phyloP scores from a whole-genome alignment of 2,113 vertebrate species.

The Poecilia latipinna region DNA sequence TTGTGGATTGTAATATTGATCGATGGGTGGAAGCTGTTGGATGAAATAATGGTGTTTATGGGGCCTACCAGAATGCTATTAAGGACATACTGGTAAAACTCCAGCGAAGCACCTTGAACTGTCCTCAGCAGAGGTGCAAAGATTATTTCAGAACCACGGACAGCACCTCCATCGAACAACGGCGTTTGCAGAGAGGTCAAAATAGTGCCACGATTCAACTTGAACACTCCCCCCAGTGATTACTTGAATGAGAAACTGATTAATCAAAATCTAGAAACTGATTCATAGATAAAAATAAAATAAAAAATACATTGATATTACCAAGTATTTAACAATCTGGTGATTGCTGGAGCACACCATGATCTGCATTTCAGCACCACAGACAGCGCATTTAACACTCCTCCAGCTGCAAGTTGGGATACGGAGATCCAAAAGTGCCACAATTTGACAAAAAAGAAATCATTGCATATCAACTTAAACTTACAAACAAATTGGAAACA shows the following conservation, averaged over 20 bases:
- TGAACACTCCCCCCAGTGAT: not conserved
- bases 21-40: slow-evolving; percentile 67
- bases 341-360: not conserved
- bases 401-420: not conserved
- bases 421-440: not conserved
- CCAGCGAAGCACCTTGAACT: slow-evolving; percentile 59
- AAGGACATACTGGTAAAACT: slow-evolving; percentile 56
- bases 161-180: slow-evolving; percentile 28
- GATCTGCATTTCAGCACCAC: not conserved
- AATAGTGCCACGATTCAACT: not conserved
- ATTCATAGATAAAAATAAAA: not conserved
- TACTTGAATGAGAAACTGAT: not conserved
- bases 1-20: slow-evolving; percentile 78
- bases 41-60: slow-evolving; percentile 70
- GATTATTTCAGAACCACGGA: slow-evolving; percentile 62
- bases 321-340: not conserved
- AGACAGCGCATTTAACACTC: not conserved
- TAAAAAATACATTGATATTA: not conserved
- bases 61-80: slow-evolving; percentile 59
- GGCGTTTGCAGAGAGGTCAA: not conserved
- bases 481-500: not conserved
- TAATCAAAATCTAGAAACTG: not conserved
- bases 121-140: slow-evolving; percentile 37
- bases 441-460: not conserved
- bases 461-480: not conserved